Conservation (phyloP, 2,113 vertebrate species). For the Corythaeola cristata region DNA sequence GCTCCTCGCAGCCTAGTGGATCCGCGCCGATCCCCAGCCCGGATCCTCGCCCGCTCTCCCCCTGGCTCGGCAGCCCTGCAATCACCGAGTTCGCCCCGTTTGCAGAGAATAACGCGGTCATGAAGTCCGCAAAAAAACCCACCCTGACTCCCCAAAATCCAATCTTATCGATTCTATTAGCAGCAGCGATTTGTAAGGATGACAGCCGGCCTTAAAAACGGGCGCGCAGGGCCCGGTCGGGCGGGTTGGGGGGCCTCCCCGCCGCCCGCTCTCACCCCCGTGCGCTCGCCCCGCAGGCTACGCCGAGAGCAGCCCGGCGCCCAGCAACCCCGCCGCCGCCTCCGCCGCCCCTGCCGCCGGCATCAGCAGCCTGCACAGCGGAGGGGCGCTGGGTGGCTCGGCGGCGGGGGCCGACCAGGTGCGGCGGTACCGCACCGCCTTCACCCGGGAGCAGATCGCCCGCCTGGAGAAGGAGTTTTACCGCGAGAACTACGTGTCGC, state of each 20-base stretch:
- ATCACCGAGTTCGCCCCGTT: not conserved
- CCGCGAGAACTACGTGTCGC: constrained; percentile 97
- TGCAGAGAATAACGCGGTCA: constrained; percentile 41
- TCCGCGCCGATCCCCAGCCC: not conserved
- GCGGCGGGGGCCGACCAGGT: constrained; percentile 91
- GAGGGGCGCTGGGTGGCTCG: constrained; percentile 82
- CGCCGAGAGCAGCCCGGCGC: constrained; percentile 86
- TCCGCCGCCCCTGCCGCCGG: constrained; percentile 75
- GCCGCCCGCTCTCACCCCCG: not conserved
- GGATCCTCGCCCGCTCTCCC: not conserved
- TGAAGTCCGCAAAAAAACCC: not conserved
- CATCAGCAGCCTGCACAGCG: constrained; percentile 81
- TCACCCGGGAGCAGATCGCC: constrained; percentile 96
- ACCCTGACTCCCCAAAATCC: not conserved
- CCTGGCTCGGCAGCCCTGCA: not conserved
- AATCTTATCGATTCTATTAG: constrained; percentile 65
- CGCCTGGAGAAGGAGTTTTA: constrained; percentile 98
- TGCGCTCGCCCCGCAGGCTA: constrained; percentile 76
- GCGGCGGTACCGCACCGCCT: constrained; percentile 96
- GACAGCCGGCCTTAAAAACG: constrained; percentile 67
- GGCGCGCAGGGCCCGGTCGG: not conserved
- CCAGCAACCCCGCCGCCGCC: constrained; percentile 71
- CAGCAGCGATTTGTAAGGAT: constrained; percentile 59
- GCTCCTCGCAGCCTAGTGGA: not conserved
- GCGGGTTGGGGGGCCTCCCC: not conserved